Percentiles rank a stretch among this genome's conserved stretches.
phyloP scores from a whole-genome alignment of 2,797 vertebrate genomes.

The Nyctalus aviator region DNA sequence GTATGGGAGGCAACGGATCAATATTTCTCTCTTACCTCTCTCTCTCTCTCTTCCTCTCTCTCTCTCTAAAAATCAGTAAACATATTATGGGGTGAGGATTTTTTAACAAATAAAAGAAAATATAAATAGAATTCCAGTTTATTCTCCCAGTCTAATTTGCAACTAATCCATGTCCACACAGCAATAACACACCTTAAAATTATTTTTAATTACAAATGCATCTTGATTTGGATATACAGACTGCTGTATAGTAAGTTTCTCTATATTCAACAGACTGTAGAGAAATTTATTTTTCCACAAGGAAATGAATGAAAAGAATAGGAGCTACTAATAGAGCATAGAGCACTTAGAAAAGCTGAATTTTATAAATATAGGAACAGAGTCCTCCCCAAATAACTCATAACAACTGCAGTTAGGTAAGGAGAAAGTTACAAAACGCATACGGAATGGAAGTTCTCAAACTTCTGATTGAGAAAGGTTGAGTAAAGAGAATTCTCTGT shows the following conservation, averaged over 20 bases:
- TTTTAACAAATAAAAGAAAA: neutral
- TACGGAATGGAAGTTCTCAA: neutral
- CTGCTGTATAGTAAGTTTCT: neutral
- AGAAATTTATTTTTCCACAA: neutral
- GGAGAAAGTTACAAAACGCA: neutral
- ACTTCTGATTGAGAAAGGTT: neutral
- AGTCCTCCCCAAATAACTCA: neutral
- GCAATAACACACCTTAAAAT: neutral
- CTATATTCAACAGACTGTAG: neutral
- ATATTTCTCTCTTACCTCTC: neutral
- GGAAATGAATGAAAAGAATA: neutral
- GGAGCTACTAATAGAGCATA: neutral
- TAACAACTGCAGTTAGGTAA: neutral
- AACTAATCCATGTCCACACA: neutral
- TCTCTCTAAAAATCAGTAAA: neutral
- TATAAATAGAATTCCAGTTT: neutral
- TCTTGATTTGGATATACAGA: neutral
- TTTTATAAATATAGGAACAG: neutral
- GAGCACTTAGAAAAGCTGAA: neutral
- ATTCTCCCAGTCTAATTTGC: neutral
- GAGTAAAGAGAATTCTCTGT: neutral
- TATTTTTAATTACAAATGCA: constrained; percentile 31
- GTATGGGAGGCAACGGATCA: neutral
- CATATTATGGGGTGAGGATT: neutral
- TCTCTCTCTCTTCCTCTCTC: neutral